Evolutionary conservation across 2,888 invertebrate species (phyloP), one percentile per base, ranked within the genome.

Genomic region (Malthinus flaveolus): DNA sequence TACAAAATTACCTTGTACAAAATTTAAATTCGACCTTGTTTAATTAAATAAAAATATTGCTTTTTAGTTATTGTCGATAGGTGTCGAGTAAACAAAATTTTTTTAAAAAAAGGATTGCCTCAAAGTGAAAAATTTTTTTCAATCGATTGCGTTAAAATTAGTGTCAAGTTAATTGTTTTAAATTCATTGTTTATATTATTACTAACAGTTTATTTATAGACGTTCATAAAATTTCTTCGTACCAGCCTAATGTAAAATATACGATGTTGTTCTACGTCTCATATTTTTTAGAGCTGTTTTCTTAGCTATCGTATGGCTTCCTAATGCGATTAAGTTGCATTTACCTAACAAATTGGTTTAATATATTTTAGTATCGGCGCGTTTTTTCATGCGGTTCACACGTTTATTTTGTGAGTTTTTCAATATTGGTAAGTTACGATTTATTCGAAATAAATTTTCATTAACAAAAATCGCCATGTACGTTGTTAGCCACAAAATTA

Each of bases 291-390:
- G 35, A 46, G 51, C 59, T 50, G 33, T 54, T 58, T 58, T 59
- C 54, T 55, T 55, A 34, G 23, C 35, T 56, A 60, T 66, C 60
- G 54, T 66, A 66, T 56, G 66, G 63, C 65, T 65, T 66, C 66
- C 39, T 66, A 66, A 66, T 66, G 58, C 55, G 62, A 65, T 65
- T 66, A 66, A 49, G 36, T 61, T 57, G 49, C 56, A 39, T 56
- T 60, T 32, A 35, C 52, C 52, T 15, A 39, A 35, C 47, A 53
- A 49, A 54, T 33, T 55, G 44, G 45, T 56, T 49, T 35, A 35
- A 48, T 23, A 39, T 12, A 13, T 15, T 13, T 36, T 44, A 60
- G 60, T 60, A 47, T 52, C 47, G 52, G 15, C 53, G 59, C 59
- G 59, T 45, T 54, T 59, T 42, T 59, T 59, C 35, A 37, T 46